Base-by-base conservation (phyloP, 2,888 invertebrate species). In the Orthosia gothica region DNA sequence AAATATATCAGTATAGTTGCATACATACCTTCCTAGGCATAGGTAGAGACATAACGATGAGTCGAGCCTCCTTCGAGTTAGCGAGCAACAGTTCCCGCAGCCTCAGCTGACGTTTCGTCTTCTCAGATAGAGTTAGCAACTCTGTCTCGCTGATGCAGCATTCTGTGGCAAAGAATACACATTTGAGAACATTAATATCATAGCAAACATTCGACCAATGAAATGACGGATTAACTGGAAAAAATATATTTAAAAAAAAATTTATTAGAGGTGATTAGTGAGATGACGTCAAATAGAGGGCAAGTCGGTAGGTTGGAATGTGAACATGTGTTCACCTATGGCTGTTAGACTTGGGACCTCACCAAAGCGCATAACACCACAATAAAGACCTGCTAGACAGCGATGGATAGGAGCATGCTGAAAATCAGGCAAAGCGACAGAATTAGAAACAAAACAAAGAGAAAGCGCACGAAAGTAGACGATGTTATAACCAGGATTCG, bases 1-100 rank as follows among this genome's bases (percentile, higher is more conserved):
- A 32, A n/a, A 13, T 20, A 55, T 12, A 3, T 52, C 16, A 1
- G 3, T 23, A 23, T 4, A 23, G 5, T 16, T 40, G 13, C 16
- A 7, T 66, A 75, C 89, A 75, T 52, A 95, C 95, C 93, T 97
- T 99, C 85, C 99, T 97, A 1, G 99, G 99, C 98, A 99, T 99
- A 47, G 99, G 99, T 80, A 99, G 96, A 95, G 98, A 99, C 99
- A 99, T 99, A 71, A 99, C 99, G 87, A 99, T 97, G 82, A 99
- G 97, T n/a, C 98, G 97, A 0, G 99, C 98, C 70, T 98, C 97
- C 84, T 97, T 97, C 0, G 99, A 99, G 96, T 99, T 98, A 91
- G 99, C 98, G 67, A 98, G 95, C 50, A 99, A 96, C 79, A 99
- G 96, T 93, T 99, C 99, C 62, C 99, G 97, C 82, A 99, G 97